phyloP scores from a whole-genome alignment of 2,113 vertebrate species.

The Tylochromis polylepis region DNA sequence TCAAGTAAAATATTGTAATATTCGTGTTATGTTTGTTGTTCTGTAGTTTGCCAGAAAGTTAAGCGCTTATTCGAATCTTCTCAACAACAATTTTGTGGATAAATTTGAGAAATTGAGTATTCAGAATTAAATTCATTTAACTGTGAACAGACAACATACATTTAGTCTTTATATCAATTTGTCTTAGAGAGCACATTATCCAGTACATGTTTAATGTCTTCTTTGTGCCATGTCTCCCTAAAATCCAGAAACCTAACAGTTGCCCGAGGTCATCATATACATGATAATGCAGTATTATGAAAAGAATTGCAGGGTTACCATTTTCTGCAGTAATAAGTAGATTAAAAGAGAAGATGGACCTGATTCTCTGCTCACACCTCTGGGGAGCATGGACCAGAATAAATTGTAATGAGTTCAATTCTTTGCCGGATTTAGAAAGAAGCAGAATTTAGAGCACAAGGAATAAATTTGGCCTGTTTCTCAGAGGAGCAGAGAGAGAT shows the following conservation, averaged over 20 bases:
- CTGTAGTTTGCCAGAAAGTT: neutral
- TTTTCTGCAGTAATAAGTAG: conserved; percentile 13
- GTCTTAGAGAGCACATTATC: neutral
- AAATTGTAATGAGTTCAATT: conserved; percentile 53
- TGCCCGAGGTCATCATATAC: neutral
- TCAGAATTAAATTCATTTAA: neutral
- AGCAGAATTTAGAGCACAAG: conserved; percentile 28
- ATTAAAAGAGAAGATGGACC: conserved; percentile 21
- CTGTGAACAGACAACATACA: neutral
- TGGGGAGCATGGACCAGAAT: conserved; percentile 31
- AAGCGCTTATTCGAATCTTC: neutral
- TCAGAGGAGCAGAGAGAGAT: neutral
- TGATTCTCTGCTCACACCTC: conserved; percentile 34
- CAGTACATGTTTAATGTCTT: neutral
- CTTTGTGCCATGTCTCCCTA: neutral
- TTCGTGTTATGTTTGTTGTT: neutral
- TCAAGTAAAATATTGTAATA: neutral
- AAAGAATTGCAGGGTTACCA: neutral
- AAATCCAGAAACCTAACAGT: neutral
- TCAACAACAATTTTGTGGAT: neutral
- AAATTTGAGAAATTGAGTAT: neutral
- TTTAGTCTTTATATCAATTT: neutral
- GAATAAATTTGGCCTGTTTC: neutral
- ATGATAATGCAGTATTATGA: neutral
- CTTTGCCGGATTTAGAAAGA: conserved; percentile 27